Evolutionary conservation across 2,113 vertebrate species (phyloP).

Genomic region (Hepsetus odoe): DNA sequence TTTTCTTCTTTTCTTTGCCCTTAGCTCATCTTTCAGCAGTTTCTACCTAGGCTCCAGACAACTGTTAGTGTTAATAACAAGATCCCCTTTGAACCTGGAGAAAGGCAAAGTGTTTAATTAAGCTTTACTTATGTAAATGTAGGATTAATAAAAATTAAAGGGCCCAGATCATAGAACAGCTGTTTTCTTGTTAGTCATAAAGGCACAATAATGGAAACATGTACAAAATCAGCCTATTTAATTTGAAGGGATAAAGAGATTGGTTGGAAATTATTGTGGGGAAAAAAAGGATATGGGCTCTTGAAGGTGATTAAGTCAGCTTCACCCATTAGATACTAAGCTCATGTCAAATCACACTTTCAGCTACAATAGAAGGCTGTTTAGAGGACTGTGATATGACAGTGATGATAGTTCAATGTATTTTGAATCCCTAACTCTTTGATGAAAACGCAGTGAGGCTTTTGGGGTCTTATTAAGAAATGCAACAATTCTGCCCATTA

Average conservation of each 20-base stretch:
- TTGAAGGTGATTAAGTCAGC: too few species aligned
- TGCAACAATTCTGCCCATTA: too few species aligned
- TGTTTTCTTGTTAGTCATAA: too few species aligned
- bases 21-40: not conserved
- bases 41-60: conserved; percentile 4
- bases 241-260: too few species aligned
- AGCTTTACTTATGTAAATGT: not conserved
- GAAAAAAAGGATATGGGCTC: too few species aligned
- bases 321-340: not conserved
- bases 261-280: too few species aligned
- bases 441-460: too few species aligned
- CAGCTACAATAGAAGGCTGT: not conserved
- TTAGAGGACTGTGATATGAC: not conserved
- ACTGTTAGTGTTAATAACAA: conserved; percentile 2
- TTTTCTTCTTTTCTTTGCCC: not conserved
- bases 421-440: too few species aligned
- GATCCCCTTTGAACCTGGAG: not conserved
- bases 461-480: too few species aligned
- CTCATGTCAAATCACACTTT: not conserved
- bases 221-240: too few species aligned
- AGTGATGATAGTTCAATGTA: not conserved
- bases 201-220: too few species aligned
- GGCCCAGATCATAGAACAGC: too few species aligned
- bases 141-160: not conserved
- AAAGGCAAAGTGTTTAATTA: not conserved